Percentiles rank a stretch among this genome's conserved stretches.
Conservation (phyloP, 2,797 vertebrate genomes). For the Helicolenus hilgendorfi region DNA sequence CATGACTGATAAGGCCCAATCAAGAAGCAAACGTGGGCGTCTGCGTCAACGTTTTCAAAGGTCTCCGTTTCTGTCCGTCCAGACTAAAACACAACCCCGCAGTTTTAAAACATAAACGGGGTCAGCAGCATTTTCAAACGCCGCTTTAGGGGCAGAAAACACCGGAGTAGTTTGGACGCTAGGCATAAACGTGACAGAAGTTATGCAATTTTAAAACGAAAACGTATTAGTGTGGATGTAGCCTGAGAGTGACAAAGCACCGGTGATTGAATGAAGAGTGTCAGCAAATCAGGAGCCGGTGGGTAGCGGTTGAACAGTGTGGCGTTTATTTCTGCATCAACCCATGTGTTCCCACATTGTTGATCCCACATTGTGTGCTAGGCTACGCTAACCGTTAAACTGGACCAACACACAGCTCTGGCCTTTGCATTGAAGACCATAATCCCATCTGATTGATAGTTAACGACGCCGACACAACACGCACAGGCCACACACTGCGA, state of each 20-base stretch:
- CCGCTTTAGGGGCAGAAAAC: too few relatives aligned
- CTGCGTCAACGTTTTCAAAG: too few relatives aligned
- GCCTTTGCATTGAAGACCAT: conserved; percentile 35
- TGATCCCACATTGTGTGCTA: conserved; percentile 19
- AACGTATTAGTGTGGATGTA: too few relatives aligned
- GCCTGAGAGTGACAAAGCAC: conserved; percentile 17
- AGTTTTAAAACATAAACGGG: too few relatives aligned
- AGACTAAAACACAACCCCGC: too few relatives aligned
- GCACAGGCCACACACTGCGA: conserved; percentile 4
- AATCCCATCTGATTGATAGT: conserved; percentile 66
- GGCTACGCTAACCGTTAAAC: conserved; percentile 23
- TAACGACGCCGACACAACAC: conserved; percentile 36
- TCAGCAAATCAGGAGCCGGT: conserved; percentile 62
- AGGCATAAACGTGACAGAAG: too few relatives aligned
- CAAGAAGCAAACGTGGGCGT: too few relatives aligned
- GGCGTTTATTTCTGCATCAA: conserved; percentile 49
- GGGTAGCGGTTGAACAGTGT: conserved; percentile 36
- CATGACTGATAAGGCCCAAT: too few relatives aligned
- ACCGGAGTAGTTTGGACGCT: too few relatives aligned
- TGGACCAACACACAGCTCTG: conserved; percentile 3
- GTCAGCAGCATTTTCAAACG: too few relatives aligned
- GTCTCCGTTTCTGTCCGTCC: too few relatives aligned
- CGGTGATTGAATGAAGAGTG: conserved; percentile 50
- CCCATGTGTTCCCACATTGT: conserved; percentile 6
- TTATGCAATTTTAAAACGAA: too few relatives aligned